Evolutionary conservation across 2,113 vertebrate species (phyloP).

Genomic region (Hirundichthys speculiger): DNA sequence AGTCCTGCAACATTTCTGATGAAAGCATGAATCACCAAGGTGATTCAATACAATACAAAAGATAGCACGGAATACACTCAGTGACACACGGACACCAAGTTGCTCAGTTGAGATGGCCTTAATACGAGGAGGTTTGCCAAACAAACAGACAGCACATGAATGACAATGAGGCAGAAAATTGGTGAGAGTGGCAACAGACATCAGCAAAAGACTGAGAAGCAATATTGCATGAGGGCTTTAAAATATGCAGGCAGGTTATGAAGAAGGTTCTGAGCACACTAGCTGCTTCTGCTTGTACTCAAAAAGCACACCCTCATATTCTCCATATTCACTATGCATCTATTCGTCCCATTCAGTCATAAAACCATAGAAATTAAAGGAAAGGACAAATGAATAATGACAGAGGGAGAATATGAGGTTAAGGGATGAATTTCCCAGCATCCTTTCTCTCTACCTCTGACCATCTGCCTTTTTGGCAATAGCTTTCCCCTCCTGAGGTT

Average conservation of each 20-base stretch:
- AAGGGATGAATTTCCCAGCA: constrained; percentile 68
- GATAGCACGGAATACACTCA: constrained; percentile 48
- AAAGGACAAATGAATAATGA: constrained; percentile 31
- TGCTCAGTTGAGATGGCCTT: constrained; percentile 51
- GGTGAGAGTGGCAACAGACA: constrained; percentile 62
- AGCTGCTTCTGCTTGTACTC: constrained; percentile 30
- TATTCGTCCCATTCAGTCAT: constrained; percentile 34
- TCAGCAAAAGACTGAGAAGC: constrained; percentile 46
- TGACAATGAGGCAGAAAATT: constrained; percentile 78
- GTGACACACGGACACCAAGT: constrained; percentile 55
- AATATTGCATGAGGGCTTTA: constrained; percentile 73
- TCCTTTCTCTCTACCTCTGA: constrained; percentile 68
- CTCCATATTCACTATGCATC: constrained; percentile 15
- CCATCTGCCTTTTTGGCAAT: constrained; percentile 76
- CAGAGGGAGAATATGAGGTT: constrained; percentile 61
- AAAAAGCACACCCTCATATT: constrained; percentile 47
- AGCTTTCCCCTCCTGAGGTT: constrained; percentile 70
- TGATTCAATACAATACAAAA: constrained; percentile 53
- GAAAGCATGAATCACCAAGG: constrained; percentile 52
- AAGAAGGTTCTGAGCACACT: constrained; percentile 50
- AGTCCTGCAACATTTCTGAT: constrained; percentile 29
- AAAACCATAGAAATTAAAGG: constrained; percentile 40
- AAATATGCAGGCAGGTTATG: constrained; percentile 73
- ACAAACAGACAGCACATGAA: constrained; percentile 75
- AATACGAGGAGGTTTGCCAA: constrained; percentile 67